Conservation (phyloP, 2,888 invertebrate species). For the Escarpia spicata region DNA sequence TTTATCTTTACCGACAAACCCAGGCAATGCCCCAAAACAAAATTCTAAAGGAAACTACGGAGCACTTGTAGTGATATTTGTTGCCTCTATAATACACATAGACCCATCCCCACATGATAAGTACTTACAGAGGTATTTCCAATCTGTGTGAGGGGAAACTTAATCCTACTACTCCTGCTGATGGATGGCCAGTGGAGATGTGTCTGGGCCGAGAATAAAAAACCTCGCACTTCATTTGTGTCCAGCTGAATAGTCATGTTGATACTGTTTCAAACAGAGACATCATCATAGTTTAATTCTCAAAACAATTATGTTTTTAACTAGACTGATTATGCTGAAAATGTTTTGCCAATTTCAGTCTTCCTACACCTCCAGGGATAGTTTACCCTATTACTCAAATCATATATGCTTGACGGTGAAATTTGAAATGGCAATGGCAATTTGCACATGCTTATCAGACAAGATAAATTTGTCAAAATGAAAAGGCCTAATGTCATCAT, state of each 20-base stretch:
- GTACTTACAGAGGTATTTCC: constrained; percentile 73
- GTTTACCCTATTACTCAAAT: no score
- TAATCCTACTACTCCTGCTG: constrained; percentile 67
- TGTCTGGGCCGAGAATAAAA: constrained; percentile 75
- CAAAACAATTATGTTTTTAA: background rate
- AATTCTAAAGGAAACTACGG: no score
- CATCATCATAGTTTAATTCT: background rate
- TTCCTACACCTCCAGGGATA: no score
- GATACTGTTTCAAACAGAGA: constrained; percentile 66
- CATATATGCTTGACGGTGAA: no score
- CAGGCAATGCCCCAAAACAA: no score
- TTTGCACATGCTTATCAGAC: no score
- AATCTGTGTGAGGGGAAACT: constrained; percentile 80
- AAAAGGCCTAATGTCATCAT: background rate
- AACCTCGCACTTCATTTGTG: constrained; percentile 76
- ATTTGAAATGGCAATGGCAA: no score
- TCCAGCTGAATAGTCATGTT: constrained; percentile 81
- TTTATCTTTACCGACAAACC: no score
- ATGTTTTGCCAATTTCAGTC: no score
- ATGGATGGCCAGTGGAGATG: constrained; percentile 76
- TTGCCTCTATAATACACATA: background rate
- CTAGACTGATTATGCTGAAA: background rate
- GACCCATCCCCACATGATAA: background rate
- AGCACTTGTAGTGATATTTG: background rate
- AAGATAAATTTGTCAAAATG: background rate